phyloP scores from a whole-genome alignment of 30 jellyfish, hydroid and myxozoan genomes.

The Aurelia coerulea region DNA sequence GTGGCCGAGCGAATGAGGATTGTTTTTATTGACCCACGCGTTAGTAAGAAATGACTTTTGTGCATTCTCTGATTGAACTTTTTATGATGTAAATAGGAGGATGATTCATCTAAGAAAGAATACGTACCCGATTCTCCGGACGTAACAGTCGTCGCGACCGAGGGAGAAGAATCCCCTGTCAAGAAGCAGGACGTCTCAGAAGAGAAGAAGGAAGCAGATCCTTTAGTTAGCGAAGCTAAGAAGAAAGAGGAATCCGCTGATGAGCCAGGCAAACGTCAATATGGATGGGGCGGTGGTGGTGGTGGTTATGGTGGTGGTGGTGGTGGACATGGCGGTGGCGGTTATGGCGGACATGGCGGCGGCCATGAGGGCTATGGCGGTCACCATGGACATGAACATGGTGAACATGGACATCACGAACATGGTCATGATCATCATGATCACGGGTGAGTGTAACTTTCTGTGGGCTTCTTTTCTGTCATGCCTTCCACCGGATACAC shows the following conservation, averaged over 20 bases:
- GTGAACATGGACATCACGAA: constrained; percentile 96
- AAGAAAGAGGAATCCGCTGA: constrained; percentile 28
- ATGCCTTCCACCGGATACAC: too few relatives aligned
- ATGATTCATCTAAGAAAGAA: constrained; percentile 57
- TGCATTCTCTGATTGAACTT: too few relatives aligned
- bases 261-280: constrained; percentile 79
- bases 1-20: too few relatives aligned
- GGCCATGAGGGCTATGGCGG: constrained; percentile 77
- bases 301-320: constrained; percentile 54
- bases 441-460: constrained; percentile 77
- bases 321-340: constrained; percentile 35
- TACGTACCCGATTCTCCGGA: constrained; percentile 55
- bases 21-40: too few relatives aligned
- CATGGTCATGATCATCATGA: constrained; percentile 97
- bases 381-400: constrained; percentile 89
- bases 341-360: constrained; percentile 42
- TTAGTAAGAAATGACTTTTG: too few relatives aligned
- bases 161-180: constrained; percentile 72
- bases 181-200: constrained; percentile 51
- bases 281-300: constrained; percentile 79
- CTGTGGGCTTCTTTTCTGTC: background rate
- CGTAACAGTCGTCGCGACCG: constrained; percentile 45
- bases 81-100: constrained; percentile 1
- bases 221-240: constrained; percentile 22
- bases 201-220: constrained; percentile 6